Evolutionary conservation across 2,113 vertebrate species (phyloP), one percentile per base, ranked within the genome.

Genomic region (Sakesphorus luctuosus): DNA sequence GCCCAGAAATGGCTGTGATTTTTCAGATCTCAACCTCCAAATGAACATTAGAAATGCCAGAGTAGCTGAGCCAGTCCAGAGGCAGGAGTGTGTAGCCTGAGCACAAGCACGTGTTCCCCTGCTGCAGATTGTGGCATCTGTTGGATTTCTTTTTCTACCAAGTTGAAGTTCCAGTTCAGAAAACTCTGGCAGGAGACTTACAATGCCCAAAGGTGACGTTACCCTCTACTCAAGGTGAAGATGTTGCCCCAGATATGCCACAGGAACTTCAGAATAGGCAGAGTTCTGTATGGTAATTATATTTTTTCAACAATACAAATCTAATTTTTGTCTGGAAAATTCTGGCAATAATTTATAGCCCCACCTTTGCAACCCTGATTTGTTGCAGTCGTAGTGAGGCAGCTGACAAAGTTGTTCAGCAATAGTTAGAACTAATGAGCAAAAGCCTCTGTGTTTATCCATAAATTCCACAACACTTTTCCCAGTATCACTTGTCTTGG

Each of bases 191-290:
- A n/a, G 63, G 25, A 55, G 29, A 7, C 33, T n/a, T 35, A 0
- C 10, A 10, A 5, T 12, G 33, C 31, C 24, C 8, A 11, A 55
- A 26, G 0, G 0, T n/a, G 73, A 38, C 4, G 0, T 29, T 33
- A 3, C 6, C 14, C 15, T 35, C 71, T 17, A 18, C 43, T 13
- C 25, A 6, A 21, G 31, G 9, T 10, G n/a, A 14, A 87, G 62
- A 2, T 6, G 29, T 5, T 10, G 6, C 3, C 15, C 13, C 18
- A 12, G 31, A 43, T 31, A 36, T 61, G 43, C 23, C 2, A 7
- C 11, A 62, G 40, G 16, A 18, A 4, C 7, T 40, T 15, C 28
- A 20, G 28, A 74, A 9, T 14, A 24, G 44, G 46, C 61, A 71
- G n/a, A 38, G 24, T 14, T 24, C 3, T 2, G 3, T 6, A 18